These are phyloP conservation scores for Condylostylus longicornis DNA, from an alignment of 1,140 invertebrate genomes.

Conservation along the genomic window DNA sequence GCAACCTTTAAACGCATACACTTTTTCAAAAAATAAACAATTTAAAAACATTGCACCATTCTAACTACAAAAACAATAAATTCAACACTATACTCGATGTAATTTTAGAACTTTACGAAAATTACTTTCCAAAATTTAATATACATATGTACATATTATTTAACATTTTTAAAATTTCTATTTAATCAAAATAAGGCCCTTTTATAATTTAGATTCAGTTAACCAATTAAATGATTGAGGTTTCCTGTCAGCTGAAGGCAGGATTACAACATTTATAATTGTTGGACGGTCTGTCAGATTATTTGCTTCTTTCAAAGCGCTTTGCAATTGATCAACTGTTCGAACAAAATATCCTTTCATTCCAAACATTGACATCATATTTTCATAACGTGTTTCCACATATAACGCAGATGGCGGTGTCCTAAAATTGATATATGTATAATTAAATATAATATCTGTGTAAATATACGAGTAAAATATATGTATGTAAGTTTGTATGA, in stretches of 20 bases:
- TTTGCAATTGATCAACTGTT: constrained; percentile 56
- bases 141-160: no score
- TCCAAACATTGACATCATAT: constrained; percentile 75
- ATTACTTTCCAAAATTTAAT: no score
- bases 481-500: neutral
- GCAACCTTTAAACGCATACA: no score
- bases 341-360: constrained; percentile 63
- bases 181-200: no score
- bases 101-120: no score
- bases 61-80: no score
- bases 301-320: constrained; percentile 50
- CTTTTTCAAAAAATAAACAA: no score
- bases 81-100: no score
- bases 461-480: constrained; percentile 5
- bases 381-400: constrained; percentile 70
- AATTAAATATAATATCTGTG: constrained; percentile 10
- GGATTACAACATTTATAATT: constrained; percentile 84
- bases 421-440: constrained; percentile 36
- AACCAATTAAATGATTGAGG: constrained; percentile 81
- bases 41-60: no score
- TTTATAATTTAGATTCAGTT: constrained; percentile 75
- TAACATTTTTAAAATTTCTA: no score
- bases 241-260: constrained; percentile 74
- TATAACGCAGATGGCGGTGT: constrained; percentile 66
- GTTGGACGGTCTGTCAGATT: constrained; percentile 55